Evolutionary conservation across 2,888 invertebrate species (phyloP).

Genomic region (Drosophila robusta): DNA sequence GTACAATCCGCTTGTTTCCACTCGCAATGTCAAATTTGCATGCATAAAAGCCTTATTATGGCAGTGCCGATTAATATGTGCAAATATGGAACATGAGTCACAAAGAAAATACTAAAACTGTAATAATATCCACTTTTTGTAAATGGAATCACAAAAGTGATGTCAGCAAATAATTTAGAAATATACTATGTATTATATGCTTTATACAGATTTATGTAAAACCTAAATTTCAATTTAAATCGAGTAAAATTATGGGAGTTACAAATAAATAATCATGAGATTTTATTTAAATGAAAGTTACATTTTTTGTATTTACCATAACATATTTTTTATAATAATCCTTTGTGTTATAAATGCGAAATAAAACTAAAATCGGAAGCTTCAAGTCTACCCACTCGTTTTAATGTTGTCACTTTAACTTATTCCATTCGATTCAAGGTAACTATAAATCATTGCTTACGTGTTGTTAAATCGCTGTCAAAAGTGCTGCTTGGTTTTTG

Average conservation of each 20-base stretch:
- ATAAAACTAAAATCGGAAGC: not conserved
- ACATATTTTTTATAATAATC: too few relatives aligned
- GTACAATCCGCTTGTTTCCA: not conserved
- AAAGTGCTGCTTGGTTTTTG: conserved; percentile 5
- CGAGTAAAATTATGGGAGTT: too few relatives aligned
- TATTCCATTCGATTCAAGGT: not conserved
- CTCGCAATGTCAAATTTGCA: not conserved
- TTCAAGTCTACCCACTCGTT: not conserved
- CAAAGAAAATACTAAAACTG: not conserved
- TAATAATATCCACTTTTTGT: not conserved
- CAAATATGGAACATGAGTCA: not conserved
- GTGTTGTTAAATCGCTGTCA: conserved; percentile 13
- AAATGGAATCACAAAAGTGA: too few relatives aligned
- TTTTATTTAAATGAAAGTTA: too few relatives aligned
- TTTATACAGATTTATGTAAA: not conserved
- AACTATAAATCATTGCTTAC: conserved; percentile 1
- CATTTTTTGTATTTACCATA: too few relatives aligned
- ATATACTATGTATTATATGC: not conserved
- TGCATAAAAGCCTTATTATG: not conserved
- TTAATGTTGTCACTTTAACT: not conserved
- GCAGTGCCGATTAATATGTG: too few relatives aligned
- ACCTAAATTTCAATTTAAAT: not conserved
- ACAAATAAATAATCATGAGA: too few relatives aligned
- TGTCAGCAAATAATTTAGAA: not conserved
- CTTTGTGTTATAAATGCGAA: not conserved